Evolutionary conservation across 1,140 invertebrate genomes (phyloP), one percentile per base, ranked within the genome.

Genomic region (Halictus rubicundus): DNA sequence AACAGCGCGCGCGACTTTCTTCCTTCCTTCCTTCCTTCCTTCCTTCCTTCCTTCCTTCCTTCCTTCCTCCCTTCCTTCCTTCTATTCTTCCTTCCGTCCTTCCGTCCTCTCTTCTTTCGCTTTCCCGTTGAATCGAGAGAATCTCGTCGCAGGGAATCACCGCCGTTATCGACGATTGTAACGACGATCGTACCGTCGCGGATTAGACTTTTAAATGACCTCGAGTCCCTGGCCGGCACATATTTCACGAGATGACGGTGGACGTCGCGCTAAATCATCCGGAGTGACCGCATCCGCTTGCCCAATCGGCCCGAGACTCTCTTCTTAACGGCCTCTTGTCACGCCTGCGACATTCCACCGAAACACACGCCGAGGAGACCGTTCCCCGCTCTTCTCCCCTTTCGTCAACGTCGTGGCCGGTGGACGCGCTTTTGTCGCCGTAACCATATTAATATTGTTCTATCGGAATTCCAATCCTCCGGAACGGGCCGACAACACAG

Each of bases 251-350:
- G 83, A 88, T 88, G 89, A 88, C 85, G 82, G 80, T 76, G 72
- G 37, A 80, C 80, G 78, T 83, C 82, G 82, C 80, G 83, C 66
- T 91, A 90, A 90, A 90, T 91, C 88, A 89, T 86, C 80, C 81
- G 85, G 84, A 89, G 87, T 84, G 89, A 89, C 87, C 88, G 88
- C 85, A 90, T 91, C 90, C 89, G 87, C 89, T 90, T 86, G 84
- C 85, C 82, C 88, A 90, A 88, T 89, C 87, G 84, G 61, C 61
- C 86, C 65, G 80, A 64, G 84, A 74, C 59, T 81, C 73, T 77
- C 73, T 77, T 74, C 83, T 86, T 89, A 88, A 89, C 86, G 88
- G 87, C 71, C 81, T 79, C 80, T 80, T 85, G 87, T 90, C 90
- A 90, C 87, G 85, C 83, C 84, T 81, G 88, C 85, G 84, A 90